Conservation (phyloP, 2,888 invertebrate genomes). For the Boloria euphrosyne region DNA sequence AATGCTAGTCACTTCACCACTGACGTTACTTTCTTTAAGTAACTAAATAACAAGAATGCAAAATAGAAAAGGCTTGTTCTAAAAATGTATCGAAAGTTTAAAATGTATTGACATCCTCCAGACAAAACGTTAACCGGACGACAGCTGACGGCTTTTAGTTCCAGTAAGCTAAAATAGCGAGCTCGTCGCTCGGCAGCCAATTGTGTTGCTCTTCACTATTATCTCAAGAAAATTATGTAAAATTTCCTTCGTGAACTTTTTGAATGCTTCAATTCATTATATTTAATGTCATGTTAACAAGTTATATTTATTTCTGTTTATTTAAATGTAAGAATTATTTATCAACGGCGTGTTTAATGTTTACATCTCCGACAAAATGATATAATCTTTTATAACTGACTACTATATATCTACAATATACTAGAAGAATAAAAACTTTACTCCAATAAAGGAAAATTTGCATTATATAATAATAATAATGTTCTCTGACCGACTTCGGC, state of each 20-base stretch:
- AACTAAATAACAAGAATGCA: not conserved
- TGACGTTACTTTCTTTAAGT: not conserved
- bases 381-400: no score
- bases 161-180: slow-evolving; percentile 24
- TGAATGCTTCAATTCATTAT: not conserved
- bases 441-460: no score
- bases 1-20: not conserved
- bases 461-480: no score
- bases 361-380: no score
- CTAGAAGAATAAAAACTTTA: no score
- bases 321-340: no score
- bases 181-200: not conserved
- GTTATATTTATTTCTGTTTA: no score
- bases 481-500: no score
- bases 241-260: not conserved
- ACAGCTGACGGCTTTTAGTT: slow-evolving; percentile 27
- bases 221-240: not conserved
- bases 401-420: no score
- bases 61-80: slow-evolving; percentile 14
- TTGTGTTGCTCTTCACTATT: slow-evolving; percentile 7
- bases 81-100: slow-evolving; percentile 30
- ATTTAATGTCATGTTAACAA: not conserved
- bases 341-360: no score
- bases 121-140: slow-evolving; percentile 21
- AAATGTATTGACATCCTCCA: slow-evolving; percentile 28